Base-by-base conservation (phyloP, 2,888 invertebrate genomes). In the Dinocampus coccinellae region DNA sequence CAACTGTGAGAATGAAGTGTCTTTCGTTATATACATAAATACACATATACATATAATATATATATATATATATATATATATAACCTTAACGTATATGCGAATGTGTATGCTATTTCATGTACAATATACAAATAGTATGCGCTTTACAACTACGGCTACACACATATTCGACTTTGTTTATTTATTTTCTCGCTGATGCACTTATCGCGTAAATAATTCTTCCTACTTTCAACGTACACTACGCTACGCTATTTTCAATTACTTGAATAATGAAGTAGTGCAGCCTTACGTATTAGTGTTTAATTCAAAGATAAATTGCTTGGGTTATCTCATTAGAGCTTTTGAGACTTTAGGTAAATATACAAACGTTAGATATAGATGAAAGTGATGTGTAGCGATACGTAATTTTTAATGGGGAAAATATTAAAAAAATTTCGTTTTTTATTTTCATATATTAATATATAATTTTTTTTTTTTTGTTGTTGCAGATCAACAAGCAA, bases 401-500 rank as follows among this genome's bases (percentile, higher is more conserved):
- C 3, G 3, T 29, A 7, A 29, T 29, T 4, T 4, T 29, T 29
- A 29, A 29, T 4, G 29, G 7, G 7, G 7, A 29, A 4, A 29
- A 29, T 29, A 7, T 4, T 7, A 29, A 4, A 4, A 11, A 47
- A 22, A 24, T 55, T 55, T 22, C 9, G n/a, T 52, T 52, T 55
- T 20, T 55, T 26, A 55, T 24, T 29, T 3, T 4, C 29, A 7
- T 24, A 24, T 4, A 55, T 68, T 52, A 53, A 72, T 36, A 10
- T 36, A 9, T 36, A 71, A 34, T 62, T 36, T 33, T 33, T 34
- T 69, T 47, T 52, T 22, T 52, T 67, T 64, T 22, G 62, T 33
- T 73, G 72, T 76, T 75, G 11, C 75, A 76, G 75, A 72, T 69
- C 70, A 76, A 75, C 69, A 65, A 26, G 52, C 74, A 71, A 60